Base-by-base conservation (phyloP, 2,888 invertebrate species). In the Sthenelais limicola region DNA sequence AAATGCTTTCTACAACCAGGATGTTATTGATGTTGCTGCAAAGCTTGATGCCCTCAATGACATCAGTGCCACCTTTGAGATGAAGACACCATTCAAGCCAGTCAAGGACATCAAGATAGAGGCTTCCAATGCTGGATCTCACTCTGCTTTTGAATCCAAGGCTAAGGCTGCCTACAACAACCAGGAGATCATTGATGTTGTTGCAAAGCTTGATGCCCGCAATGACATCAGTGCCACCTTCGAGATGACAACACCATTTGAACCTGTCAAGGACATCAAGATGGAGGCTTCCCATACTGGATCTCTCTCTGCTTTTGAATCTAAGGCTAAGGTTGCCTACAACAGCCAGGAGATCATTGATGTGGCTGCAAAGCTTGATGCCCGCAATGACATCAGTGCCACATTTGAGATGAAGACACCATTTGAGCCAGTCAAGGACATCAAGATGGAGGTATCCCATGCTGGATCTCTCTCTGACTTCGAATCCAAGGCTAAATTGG, bases 141-240 rank as follows among this genome's bases (percentile, higher is more conserved):
- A 28, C 38, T 9, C 18, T 7, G 21, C n/a, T 24, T 66, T 66
- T 43, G 24, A 12, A 15, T 43, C 15, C 26, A 47, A 43, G 33
- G 66, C 47, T n/a, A 26, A 38, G 66, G n/a, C n/a, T n/a, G n/a
- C n/a, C n/a, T n/a, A n/a, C n/a, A 32, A 33, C 21, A 56, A 56
- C 33, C 28, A 56, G 56, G 32, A 56, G 7, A 33, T 15, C 12
- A 56, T 56, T 32, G 28, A 56, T 32, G 32, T n/a, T 21, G 33
- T 33, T 18, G 15, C 33, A 1, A 9, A 28, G 28, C 5, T 56
- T 30, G 30, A 15, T 3, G 56, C 56, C 24, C 3, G 33, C n/a
- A 56, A 56, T n/a, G 24, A 21, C 30, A 9, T 56, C 28, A 32
- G 33, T 3, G 56, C 21, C 9, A 33, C 1, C 7, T 38, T 66